Conservation (phyloP, 2,113 vertebrate species). For the Noturus placidus region DNA sequence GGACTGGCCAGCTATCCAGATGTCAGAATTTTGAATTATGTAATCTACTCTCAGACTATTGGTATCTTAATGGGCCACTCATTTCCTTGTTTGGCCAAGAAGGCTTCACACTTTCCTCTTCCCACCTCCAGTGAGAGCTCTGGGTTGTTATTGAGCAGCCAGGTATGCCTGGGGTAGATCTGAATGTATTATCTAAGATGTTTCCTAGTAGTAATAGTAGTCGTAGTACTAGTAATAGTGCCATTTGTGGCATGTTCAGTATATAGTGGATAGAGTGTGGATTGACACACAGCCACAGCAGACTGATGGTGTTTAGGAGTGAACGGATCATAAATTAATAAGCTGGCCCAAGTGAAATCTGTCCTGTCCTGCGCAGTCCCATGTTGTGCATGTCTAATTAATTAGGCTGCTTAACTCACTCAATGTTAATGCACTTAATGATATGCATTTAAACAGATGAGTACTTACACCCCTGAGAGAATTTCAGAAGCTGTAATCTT, state of each 20-base stretch:
- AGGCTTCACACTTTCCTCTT: too few relatives aligned
- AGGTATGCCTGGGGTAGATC: too few relatives aligned
- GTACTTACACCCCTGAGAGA: background rate
- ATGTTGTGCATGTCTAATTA: background rate
- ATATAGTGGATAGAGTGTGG: background rate
- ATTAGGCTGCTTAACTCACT: background rate
- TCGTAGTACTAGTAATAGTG: too few relatives aligned
- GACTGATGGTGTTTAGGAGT: background rate
- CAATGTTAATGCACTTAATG: background rate
- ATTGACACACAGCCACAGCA: background rate
- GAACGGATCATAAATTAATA: background rate
- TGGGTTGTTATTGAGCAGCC: too few relatives aligned
- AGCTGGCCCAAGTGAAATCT: background rate
- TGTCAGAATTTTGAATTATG: too few relatives aligned
- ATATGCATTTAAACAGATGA: background rate
- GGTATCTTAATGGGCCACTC: too few relatives aligned
- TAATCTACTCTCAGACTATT: too few relatives aligned
- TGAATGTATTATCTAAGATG: too few relatives aligned
- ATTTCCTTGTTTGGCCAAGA: too few relatives aligned
- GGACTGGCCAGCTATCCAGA: too few relatives aligned
- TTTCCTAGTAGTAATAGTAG: too few relatives aligned
- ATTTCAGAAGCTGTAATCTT: background rate
- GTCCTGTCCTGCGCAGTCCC: background rate
- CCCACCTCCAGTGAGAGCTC: too few relatives aligned
- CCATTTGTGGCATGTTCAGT: background rate